A percentile compares a stretch with the other conserved stretches of the same genome.
Evolutionary conservation across 1,140 invertebrate genomes (phyloP).

Genomic region (Bilobella aurantiaca): DNA sequence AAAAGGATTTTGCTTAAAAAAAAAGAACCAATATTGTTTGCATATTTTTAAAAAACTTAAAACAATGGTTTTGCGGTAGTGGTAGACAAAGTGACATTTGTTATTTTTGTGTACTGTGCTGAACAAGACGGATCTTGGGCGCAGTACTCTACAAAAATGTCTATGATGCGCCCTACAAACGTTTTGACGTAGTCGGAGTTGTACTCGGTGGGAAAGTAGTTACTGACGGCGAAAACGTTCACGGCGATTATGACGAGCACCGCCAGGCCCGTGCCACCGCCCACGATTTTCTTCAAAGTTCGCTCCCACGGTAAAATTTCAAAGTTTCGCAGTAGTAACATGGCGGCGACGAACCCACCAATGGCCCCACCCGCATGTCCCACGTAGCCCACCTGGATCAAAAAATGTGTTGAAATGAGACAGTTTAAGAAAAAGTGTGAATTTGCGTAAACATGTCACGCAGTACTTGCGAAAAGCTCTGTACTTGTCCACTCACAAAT

Average conservation of each 20-base stretch:
- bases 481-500: background rate
- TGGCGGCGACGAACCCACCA: slow-evolving; percentile 5
- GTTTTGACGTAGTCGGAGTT: background rate
- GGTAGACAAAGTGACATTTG: no score
- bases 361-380: slow-evolving; percentile 19
- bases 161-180: no score
- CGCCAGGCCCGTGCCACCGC: background rate
- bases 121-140: no score
- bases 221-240: slow-evolving; percentile 10
- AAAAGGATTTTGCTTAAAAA: no score
- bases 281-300: slow-evolving; percentile 6
- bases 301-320: slow-evolving; percentile 6
- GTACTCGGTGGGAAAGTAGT: background rate
- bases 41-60: no score
- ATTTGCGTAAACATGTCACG: no score
- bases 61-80: no score
- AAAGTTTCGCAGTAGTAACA: slow-evolving; percentile 11
- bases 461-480: no score
- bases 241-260: background rate
- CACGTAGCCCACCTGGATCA: background rate
- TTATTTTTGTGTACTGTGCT: no score
- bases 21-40: no score
- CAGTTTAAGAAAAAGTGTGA: background rate
- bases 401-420: background rate
- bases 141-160: no score